A percentile compares a stretch with the other conserved stretches of the same genome.
phyloP scores from a whole-genome alignment of 2,113 vertebrate species.

The Phylloscopus whistleri region DNA sequence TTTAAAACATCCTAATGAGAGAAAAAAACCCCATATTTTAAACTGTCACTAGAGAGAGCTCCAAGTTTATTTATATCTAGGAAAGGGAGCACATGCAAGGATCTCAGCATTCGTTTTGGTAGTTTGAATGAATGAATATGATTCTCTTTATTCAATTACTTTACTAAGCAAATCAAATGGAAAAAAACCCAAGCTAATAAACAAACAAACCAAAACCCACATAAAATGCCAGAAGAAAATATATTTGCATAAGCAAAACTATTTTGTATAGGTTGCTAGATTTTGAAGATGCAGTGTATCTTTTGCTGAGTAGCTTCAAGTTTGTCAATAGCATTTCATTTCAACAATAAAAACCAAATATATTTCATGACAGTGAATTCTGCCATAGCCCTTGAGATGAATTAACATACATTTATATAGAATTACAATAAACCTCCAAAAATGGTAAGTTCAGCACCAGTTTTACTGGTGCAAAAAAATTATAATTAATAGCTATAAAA shows the following conservation, averaged over 20 bases:
- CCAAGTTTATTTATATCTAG: neutral
- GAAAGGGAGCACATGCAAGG: rapidly evolving
- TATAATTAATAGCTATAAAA: neutral
- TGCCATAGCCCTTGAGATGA: neutral
- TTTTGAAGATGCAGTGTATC: neutral
- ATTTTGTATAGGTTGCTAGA: neutral
- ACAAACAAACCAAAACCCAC: rapidly evolving
- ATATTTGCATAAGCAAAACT: neutral
- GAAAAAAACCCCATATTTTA: neutral
- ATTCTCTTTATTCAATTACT: neutral
- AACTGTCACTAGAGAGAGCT: conserved; percentile 45
- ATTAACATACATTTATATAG: neutral
- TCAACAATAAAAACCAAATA: neutral
- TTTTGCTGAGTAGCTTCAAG: neutral
- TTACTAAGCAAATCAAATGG: neutral
- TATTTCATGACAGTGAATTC: neutral
- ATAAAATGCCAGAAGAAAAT: neutral
- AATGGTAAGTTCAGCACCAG: neutral
- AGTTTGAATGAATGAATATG: neutral
- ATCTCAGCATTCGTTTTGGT: neutral
- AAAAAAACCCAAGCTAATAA: neutral
- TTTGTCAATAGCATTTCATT: neutral
- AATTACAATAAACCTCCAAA: neutral
- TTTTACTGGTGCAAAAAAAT: neutral
- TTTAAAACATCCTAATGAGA: neutral